Evolutionary conservation across 2,888 invertebrate genomes (phyloP).

Genomic region (Seira ritae): DNA sequence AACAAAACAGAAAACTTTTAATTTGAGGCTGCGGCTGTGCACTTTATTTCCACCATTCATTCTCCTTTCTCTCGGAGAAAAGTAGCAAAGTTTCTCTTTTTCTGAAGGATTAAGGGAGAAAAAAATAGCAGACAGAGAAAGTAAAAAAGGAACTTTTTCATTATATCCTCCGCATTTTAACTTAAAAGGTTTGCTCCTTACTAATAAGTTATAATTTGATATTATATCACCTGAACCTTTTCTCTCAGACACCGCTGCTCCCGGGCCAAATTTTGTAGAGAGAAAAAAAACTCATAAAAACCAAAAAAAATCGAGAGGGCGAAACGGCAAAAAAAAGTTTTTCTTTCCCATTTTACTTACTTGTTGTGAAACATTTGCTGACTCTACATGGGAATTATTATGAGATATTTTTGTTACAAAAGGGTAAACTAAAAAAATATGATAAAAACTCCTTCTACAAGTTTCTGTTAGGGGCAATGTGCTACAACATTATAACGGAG

Average conservation of each 20-base stretch:
- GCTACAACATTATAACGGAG: neutral
- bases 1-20: slow-evolving; percentile 12
- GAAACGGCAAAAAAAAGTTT: slow-evolving; percentile 26
- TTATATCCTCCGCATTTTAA: slow-evolving; percentile 6
- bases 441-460: no score
- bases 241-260: neutral
- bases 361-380: slow-evolving; percentile 31
- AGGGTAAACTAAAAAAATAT: no score
- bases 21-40: slow-evolving; percentile 16
- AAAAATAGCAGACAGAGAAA: slow-evolving; percentile 2
- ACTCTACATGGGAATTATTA: slow-evolving; percentile 36
- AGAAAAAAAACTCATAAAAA: slow-evolving; percentile 18
- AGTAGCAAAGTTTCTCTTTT: slow-evolving; percentile 28
- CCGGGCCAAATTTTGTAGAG: neutral
- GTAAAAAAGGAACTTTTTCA: slow-evolving; percentile 20
- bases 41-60: slow-evolving; percentile 17
- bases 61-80: slow-evolving; percentile 23
- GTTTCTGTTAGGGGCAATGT: neutral
- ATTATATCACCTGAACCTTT: slow-evolving; percentile 38
- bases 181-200: neutral
- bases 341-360: slow-evolving; percentile 3
- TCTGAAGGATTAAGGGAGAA: slow-evolving; percentile 46
- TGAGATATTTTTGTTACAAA: slow-evolving; percentile 1
- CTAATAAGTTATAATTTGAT: slow-evolving; percentile 40
- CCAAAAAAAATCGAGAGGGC: slow-evolving; percentile 18